These are phyloP conservation scores for Clupea harengus DNA, from an alignment of 2,113 vertebrate genomes.

Conservation along the genomic window DNA sequence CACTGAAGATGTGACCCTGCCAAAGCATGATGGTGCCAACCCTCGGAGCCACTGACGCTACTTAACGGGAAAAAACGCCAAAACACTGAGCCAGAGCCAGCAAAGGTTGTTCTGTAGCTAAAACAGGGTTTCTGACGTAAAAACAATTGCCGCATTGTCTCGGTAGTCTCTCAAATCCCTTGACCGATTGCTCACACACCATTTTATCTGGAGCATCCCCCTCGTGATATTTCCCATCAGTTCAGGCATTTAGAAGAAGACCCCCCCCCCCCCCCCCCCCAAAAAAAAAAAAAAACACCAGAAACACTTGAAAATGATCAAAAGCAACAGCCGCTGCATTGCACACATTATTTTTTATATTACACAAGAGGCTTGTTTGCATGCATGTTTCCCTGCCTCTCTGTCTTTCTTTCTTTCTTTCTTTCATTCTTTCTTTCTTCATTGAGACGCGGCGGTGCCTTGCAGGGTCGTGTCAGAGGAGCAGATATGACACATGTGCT, in stretches of 20 bases:
- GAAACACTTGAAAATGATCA: conserved; percentile 22
- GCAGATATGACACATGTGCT: conserved; percentile 23
- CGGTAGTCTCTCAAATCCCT: not conserved
- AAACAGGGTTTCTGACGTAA: not conserved
- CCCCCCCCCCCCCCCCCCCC: no score
- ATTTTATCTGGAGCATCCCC: not conserved
- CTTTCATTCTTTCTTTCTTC: not conserved
- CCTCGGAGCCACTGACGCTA: not conserved
- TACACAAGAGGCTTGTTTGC: conserved; percentile 31
- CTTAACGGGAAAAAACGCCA: not conserved
- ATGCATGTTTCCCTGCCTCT: conserved; percentile 24
- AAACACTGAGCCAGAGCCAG: not conserved
- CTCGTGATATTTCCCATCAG: not conserved
- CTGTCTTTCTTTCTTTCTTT: not conserved
- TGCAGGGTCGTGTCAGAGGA: conserved; percentile 11
- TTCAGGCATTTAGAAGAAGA: conserved; percentile 4
- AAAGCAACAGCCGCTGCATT: conserved; percentile 22
- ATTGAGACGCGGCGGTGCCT: not conserved
- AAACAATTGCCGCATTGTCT: conserved; percentile 5
- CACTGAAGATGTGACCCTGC: not conserved
- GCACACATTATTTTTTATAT: conserved; percentile 27
- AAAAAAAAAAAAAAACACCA: not conserved
- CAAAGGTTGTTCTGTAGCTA: conserved; percentile 1
- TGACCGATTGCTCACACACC: conserved; percentile 7
- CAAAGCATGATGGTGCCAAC: not conserved